These are phyloP conservation scores for Sinodicranocentrus sp. DNA, from an alignment of 2,888 invertebrate genomes.

Conservation along the genomic window DNA sequence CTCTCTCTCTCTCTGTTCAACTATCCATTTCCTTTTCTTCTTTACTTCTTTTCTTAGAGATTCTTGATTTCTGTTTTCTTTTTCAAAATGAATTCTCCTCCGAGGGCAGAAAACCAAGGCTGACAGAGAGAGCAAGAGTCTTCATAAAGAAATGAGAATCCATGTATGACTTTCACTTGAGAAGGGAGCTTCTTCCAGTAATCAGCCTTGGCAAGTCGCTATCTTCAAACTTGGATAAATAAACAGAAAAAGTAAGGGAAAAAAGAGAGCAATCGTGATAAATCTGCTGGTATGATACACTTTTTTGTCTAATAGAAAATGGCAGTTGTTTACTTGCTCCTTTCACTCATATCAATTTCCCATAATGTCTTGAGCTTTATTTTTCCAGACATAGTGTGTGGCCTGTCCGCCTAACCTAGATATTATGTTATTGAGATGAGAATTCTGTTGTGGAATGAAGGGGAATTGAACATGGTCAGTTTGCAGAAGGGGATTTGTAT, in stretches of 20 bases:
- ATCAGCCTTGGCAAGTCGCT: conserved; percentile 6
- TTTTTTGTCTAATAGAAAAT: conserved; percentile 8
- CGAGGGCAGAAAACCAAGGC: not conserved
- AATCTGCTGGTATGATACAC: not conserved
- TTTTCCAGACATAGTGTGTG: too few species aligned
- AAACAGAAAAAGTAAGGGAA: not conserved
- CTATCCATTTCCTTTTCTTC: conserved; percentile 10
- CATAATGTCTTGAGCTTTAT: too few species aligned
- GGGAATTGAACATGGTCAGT: not conserved
- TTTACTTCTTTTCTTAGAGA: conserved; percentile 18
- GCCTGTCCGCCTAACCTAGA: too few species aligned
- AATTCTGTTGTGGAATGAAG: too few species aligned
- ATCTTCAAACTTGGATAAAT: not conserved
- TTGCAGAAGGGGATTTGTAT: not conserved
- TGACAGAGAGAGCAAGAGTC: conserved; percentile 7
- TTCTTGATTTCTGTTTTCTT: conserved; percentile 11
- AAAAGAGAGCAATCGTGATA: conserved; percentile 14
- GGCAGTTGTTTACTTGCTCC: conserved; percentile 24
- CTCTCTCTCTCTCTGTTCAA: not conserved
- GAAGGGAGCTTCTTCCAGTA: conserved; percentile 7
- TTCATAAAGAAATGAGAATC: conserved; percentile 13
- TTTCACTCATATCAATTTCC: conserved; percentile 18
- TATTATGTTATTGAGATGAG: conserved; percentile 6
- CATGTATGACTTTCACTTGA: not conserved
- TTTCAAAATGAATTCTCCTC: conserved; percentile 15